Base-by-base conservation (phyloP, 2,113 vertebrate genomes). In the Stegastes partitus region DNA sequence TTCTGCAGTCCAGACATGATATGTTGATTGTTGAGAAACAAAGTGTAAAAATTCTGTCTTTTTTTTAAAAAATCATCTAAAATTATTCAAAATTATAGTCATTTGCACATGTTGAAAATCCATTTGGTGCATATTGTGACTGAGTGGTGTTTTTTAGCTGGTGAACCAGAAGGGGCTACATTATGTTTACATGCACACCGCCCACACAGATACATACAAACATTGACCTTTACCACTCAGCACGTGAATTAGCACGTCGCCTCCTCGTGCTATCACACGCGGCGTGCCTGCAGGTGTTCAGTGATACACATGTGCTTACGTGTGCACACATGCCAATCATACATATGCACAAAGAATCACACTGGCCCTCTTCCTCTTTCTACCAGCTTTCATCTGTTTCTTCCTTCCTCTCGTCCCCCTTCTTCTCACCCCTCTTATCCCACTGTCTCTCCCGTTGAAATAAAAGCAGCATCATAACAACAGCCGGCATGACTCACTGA, bases 401-500 rank as follows among this genome's bases (percentile, higher is more conserved):
- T 51, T 45, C 23, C 28, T 23, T 22, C 65, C 42, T 39, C 45
- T 14, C 31, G 47, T 28, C 4, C 6, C 55, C 61, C 28, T 63
- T 22, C 18, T 37, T 49, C 12, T 56, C 64, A 10, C 39, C 51
- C n/a, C n/a, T 67, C 42, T 22, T 53, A 28, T 42, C 47, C 12
- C 53, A 10, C 59, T 15, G 14, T 68, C 58, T 3, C 31, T 67
- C 23, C 56, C 47, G 70, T 61, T n/a, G 47, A 69, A 77, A 79
- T 59, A 42, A 78, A 59, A 64, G 42, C 59, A 55, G 69, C 78
- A 42, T 82, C 68, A 74, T 49, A 68, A 76, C 75, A 84, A 79
- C 89, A 88, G 87, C 81, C 71, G 87, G 75, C 79, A 50, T 92
- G 92, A 92, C 73, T 92, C 92, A 91, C 51, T 31, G 73, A 53